Percentiles rank a stretch among this genome's conserved stretches.
phyloP scores from a whole-genome alignment of 2,113 vertebrate species.

The Neoarius graeffei region DNA sequence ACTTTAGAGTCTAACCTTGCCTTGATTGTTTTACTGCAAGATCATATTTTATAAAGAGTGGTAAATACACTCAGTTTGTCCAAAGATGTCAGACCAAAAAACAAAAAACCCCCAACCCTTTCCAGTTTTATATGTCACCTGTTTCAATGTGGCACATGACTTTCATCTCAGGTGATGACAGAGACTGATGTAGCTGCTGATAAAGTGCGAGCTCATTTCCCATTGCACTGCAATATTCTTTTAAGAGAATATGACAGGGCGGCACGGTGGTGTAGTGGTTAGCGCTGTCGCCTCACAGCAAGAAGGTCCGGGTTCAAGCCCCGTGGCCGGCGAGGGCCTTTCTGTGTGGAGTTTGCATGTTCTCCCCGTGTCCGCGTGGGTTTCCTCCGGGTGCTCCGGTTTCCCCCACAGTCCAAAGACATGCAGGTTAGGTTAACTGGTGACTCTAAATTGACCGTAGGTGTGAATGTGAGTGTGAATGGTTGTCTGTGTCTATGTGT shows the following conservation, averaged over 20 bases:
- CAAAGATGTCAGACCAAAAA: neutral
- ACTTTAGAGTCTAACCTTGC: neutral
- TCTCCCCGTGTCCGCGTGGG: no score
- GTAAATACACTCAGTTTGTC: neutral
- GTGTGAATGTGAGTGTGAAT: no score
- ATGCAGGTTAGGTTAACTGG: no score
- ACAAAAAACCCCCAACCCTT: neutral
- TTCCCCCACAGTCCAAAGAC: no score
- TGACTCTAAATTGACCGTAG: no score
- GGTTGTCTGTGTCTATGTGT: no score
- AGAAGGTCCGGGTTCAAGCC: no score
- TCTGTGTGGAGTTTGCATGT: no score
- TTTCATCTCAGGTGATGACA: neutral
- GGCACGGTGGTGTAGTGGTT: no score
- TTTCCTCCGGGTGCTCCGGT: no score
- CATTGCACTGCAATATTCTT: neutral
- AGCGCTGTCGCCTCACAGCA: no score
- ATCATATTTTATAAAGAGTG: neutral
- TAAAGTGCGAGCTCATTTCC: neutral
- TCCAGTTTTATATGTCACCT: neutral
- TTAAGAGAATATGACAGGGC: slow-evolving; percentile 2
- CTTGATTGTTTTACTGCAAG: neutral
- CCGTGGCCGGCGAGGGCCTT: no score
- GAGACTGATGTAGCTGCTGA: neutral
- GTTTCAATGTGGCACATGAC: neutral